phyloP scores from a whole-genome alignment of 2,797 vertebrate species.

The Malacoraja senta region DNA sequence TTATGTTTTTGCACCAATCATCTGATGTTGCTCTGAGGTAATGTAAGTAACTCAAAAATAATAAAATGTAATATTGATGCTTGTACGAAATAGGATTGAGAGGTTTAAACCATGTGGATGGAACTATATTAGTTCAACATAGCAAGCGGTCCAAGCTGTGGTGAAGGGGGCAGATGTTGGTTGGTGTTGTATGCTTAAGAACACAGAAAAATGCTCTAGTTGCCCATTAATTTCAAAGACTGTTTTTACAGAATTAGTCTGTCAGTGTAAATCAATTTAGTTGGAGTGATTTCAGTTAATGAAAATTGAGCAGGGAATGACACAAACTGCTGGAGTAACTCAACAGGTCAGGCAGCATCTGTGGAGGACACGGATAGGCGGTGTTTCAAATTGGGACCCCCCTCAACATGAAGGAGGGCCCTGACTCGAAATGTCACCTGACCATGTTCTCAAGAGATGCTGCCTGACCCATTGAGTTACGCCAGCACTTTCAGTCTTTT shows the following conservation, averaged over 20 bases:
- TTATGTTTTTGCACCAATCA: not conserved
- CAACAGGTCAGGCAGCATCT: too few relatives aligned
- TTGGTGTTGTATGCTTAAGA: not conserved
- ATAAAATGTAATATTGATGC: not conserved
- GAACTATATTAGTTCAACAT: not conserved
- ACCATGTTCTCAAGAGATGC: too few relatives aligned
- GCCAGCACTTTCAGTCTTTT: too few relatives aligned
- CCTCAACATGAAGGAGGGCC: too few relatives aligned
- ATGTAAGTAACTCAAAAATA: not conserved
- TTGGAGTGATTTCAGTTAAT: too few relatives aligned
- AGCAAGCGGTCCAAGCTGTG: not conserved
- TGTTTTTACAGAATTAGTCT: not conserved
- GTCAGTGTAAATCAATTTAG: not conserved
- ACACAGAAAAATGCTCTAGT: not conserved
- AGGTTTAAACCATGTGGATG: not conserved
- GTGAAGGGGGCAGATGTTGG: not conserved
- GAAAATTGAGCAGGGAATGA: not conserved
- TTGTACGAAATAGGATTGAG: not conserved
- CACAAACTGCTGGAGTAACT: too few relatives aligned
- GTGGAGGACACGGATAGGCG: too few relatives aligned
- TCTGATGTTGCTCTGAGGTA: not conserved
- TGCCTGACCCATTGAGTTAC: too few relatives aligned
- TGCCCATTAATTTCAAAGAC: not conserved
- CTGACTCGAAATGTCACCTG: too few relatives aligned
- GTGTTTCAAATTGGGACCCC: too few relatives aligned